Conservation (phyloP, 2,888 invertebrate species). For the Epistrophella euchroma region DNA sequence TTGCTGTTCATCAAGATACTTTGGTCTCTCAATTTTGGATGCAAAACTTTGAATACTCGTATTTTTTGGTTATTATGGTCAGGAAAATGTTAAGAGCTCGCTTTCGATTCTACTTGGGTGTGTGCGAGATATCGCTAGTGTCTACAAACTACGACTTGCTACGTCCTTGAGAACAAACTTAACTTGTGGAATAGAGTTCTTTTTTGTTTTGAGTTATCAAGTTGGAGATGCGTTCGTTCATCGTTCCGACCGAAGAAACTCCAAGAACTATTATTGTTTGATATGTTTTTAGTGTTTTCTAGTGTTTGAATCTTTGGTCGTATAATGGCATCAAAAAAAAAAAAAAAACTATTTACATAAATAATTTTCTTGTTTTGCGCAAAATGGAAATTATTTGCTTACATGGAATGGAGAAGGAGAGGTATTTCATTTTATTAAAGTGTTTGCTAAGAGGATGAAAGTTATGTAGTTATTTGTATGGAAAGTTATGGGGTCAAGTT, state of each 20-base stretch:
- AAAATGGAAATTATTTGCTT: slow-evolving; percentile 26
- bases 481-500: neutral
- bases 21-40: slow-evolving; percentile 22
- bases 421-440: neutral
- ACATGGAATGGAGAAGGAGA: neutral
- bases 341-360: slow-evolving; percentile 37
- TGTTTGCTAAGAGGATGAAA: neutral
- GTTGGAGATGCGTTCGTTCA: neutral
- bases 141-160: too few species aligned
- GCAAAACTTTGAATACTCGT: slow-evolving; percentile 54
- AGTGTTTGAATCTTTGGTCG: slow-evolving; percentile 10
- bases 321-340: slow-evolving; percentile 33
- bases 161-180: slow-evolving; percentile 9
- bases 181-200: neutral
- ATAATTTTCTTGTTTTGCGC: slow-evolving; percentile 23
- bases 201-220: neutral
- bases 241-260: slow-evolving; percentile 13
- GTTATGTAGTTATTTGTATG: too few species aligned
- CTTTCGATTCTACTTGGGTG: neutral
- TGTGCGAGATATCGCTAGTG: neutral
- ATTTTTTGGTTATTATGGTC: slow-evolving; percentile 41
- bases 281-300: slow-evolving; percentile 30
- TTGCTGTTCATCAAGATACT: slow-evolving; percentile 30
- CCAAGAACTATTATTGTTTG: slow-evolving; percentile 22
- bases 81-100: slow-evolving; percentile 27